phyloP scores from a whole-genome alignment of 2,888 invertebrate genomes.

The Cheilosia variabilis region DNA sequence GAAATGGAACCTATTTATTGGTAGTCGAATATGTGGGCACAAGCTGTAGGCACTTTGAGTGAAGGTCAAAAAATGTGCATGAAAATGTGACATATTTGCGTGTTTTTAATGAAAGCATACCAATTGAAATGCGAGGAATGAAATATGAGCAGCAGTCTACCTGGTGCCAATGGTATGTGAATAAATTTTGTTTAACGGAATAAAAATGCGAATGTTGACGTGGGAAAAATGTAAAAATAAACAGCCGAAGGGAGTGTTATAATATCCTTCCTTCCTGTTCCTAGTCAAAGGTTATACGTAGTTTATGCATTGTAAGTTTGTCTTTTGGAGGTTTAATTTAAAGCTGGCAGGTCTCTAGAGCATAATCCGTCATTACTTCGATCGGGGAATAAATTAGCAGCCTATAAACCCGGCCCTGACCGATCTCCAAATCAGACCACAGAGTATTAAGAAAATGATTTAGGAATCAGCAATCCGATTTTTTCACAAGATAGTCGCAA shows the following conservation, averaged over 20 bases:
- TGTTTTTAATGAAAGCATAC: background rate
- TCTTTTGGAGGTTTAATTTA: background rate
- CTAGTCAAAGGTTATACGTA: too few species aligned
- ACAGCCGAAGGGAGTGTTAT: too few species aligned
- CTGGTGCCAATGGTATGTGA: slow-evolving; percentile 1
- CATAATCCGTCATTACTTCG: too few species aligned
- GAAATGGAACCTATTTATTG: slow-evolving; percentile 3
- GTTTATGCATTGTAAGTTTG: too few species aligned
- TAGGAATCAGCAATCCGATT: too few species aligned
- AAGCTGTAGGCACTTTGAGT: background rate
- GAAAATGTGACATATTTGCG: slow-evolving; percentile 13
- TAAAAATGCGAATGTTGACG: background rate
- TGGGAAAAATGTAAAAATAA: too few species aligned
- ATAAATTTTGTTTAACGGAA: background rate
- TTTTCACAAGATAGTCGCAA: too few species aligned
- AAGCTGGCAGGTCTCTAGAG: background rate
- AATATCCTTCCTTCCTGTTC: too few species aligned
- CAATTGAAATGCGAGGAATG: slow-evolving; percentile 1
- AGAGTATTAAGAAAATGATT: too few species aligned
- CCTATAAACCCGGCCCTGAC: too few species aligned
- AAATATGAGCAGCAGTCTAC: slow-evolving; percentile 21
- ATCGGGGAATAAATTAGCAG: too few species aligned
- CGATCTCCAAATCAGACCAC: too few species aligned
- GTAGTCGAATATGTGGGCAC: background rate
- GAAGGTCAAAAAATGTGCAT: slow-evolving; percentile 36